These are phyloP conservation scores for Oreochromis niloticus DNA, from an alignment of 2,113 vertebrate species.

Conservation along the genomic window DNA sequence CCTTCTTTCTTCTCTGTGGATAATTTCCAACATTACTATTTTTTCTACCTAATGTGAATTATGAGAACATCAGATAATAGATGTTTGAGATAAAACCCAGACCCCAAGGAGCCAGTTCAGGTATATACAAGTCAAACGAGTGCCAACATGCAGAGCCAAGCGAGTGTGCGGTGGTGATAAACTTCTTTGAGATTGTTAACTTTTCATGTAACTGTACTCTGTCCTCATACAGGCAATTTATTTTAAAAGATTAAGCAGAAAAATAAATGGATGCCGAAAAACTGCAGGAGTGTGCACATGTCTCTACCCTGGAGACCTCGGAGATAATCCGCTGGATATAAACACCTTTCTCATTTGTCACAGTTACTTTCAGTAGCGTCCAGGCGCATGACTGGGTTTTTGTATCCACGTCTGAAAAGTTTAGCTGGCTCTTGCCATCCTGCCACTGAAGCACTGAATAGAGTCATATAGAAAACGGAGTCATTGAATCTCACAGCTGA, in stretches of 20 bases:
- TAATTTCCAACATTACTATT: not conserved
- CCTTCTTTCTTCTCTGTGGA: not conserved
- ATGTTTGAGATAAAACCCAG: constrained; percentile 32
- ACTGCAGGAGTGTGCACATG: not conserved
- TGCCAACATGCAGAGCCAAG: not conserved
- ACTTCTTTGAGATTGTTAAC: not conserved
- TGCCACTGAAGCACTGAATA: constrained; percentile 12
- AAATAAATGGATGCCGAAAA: not conserved
- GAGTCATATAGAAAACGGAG: constrained; percentile 28
- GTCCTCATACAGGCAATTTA: not conserved
- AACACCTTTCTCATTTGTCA: constrained; percentile 12
- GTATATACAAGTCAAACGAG: constrained; percentile 21
- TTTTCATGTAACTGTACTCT: not conserved
- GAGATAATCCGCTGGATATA: constrained; percentile 12
- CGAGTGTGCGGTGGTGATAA: not conserved
- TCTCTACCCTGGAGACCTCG: not conserved
- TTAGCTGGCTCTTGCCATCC: not conserved
- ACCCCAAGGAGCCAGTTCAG: constrained; percentile 31
- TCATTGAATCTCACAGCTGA: constrained; percentile 41
- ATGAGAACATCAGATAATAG: constrained; percentile 6
- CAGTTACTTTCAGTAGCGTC: not conserved
- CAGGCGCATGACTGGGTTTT: constrained; percentile 25
- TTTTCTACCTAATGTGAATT: not conserved
- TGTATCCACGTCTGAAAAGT: not conserved
- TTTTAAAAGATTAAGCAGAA: not conserved